phyloP scores from a whole-genome alignment of 2,113 vertebrate species.

The Globicephala melas region DNA sequence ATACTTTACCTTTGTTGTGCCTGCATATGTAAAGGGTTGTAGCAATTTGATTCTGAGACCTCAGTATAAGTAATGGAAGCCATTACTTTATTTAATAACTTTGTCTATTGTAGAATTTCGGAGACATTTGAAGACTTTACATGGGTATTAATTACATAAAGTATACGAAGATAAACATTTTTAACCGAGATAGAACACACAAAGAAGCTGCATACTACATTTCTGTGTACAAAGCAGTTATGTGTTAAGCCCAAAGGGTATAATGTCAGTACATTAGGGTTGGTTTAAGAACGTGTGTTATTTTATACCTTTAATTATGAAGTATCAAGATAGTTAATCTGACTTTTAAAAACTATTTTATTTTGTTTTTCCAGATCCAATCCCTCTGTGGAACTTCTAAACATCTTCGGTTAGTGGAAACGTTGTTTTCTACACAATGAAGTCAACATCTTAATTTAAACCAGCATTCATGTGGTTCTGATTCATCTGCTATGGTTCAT shows the following conservation, averaged over 20 bases:
- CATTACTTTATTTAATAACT: background rate
- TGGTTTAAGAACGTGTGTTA: background rate
- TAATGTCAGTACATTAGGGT: background rate
- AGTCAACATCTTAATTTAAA: slow-evolving; percentile 40
- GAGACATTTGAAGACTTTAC: background rate
- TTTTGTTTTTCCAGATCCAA: slow-evolving; percentile 71
- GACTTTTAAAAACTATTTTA: background rate
- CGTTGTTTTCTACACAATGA: slow-evolving; percentile 46
- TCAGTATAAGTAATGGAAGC: background rate
- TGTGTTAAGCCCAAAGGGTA: background rate
- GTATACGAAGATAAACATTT: background rate
- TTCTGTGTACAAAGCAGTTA: background rate
- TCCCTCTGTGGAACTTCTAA: slow-evolving; percentile 57
- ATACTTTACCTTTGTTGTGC: background rate
- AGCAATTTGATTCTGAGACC: background rate
- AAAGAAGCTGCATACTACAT: background rate
- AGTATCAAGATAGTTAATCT: background rate
- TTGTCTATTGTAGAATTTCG: background rate
- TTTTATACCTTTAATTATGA: background rate
- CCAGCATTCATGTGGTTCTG: background rate
- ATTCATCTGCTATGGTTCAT: slow-evolving; percentile 25
- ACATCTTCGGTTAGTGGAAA: slow-evolving; percentile 58
- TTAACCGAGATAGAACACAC: background rate
- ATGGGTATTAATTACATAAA: background rate
- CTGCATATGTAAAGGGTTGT: background rate